Evolutionary conservation across 2,797 vertebrate species (phyloP).

Genomic region (Falco novaeseelandiae): DNA sequence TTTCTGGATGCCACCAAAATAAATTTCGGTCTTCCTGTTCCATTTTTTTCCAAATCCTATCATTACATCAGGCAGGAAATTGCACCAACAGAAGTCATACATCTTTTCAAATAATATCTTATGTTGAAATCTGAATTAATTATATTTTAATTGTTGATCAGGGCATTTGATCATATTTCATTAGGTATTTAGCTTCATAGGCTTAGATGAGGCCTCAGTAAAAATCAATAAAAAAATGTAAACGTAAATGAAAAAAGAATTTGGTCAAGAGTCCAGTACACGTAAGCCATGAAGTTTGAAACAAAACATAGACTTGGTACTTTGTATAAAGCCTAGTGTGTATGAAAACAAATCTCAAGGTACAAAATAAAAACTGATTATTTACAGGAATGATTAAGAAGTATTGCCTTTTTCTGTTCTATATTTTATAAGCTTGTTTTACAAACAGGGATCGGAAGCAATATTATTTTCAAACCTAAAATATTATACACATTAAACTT

Average conservation of each 20-base stretch:
- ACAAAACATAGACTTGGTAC: background rate
- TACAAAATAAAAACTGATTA: background rate
- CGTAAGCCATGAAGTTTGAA: background rate
- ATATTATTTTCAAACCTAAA: slow-evolving; percentile 32
- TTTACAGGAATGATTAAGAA: background rate
- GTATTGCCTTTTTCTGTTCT: background rate
- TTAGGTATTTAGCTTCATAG: background rate
- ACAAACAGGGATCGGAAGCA: background rate
- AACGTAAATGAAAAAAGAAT: background rate
- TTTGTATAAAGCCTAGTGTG: background rate
- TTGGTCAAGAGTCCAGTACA: background rate
- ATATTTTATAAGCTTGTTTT: background rate
- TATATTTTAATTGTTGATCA: background rate
- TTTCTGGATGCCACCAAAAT: background rate
- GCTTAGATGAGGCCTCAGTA: background rate
- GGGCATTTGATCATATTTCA: background rate
- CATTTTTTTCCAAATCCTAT: background rate
- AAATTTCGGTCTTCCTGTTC: background rate
- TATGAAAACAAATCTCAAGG: background rate
- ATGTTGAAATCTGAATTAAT: background rate
- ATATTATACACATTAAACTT: background rate
- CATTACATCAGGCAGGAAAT: background rate
- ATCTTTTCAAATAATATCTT: background rate
- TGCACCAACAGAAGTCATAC: background rate
- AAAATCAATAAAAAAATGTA: background rate